phyloP scores from a whole-genome alignment of 2,888 invertebrate species.

The Watsonalla binaria region DNA sequence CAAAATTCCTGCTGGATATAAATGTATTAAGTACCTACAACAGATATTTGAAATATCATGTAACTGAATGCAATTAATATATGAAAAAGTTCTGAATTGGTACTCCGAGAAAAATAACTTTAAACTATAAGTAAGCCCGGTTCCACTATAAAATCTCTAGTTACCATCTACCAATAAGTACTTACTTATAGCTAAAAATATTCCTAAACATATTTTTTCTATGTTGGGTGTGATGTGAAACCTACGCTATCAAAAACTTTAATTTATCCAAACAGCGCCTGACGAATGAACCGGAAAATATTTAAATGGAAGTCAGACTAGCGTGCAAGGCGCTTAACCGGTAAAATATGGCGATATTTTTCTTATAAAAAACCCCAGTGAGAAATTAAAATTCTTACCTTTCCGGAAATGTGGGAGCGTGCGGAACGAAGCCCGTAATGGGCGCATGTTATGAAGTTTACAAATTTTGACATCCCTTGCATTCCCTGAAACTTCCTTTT shows the following conservation, averaged over 20 bases:
- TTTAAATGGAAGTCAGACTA: conserved; percentile 75
- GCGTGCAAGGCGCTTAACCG: conserved; percentile 53
- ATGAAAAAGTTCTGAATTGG: no score
- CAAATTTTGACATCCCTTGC: conserved; percentile 45
- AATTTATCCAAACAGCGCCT: conserved; percentile 65
- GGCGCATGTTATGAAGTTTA: conserved; percentile 37
- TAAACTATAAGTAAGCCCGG: no score
- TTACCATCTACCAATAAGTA: neutral
- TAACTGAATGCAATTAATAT: no score
- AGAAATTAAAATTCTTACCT: conserved; percentile 59
- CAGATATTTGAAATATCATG: no score
- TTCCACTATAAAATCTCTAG: no score
- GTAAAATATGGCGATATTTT: conserved; percentile 69
- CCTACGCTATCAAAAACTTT: conserved; percentile 48
- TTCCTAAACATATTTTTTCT: neutral
- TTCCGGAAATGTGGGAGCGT: conserved; percentile 56
- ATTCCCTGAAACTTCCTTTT: conserved; percentile 25
- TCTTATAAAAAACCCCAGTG: conserved; percentile 40
- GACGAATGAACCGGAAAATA: conserved; percentile 75
- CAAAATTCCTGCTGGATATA: no score
- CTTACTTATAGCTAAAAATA: neutral
- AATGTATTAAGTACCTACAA: no score
- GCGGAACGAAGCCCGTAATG: conserved; percentile 57
- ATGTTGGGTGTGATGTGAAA: neutral
- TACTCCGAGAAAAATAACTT: no score